Base-by-base conservation (phyloP, 2,113 vertebrate genomes). In the Orientallactaga bullata region DNA sequence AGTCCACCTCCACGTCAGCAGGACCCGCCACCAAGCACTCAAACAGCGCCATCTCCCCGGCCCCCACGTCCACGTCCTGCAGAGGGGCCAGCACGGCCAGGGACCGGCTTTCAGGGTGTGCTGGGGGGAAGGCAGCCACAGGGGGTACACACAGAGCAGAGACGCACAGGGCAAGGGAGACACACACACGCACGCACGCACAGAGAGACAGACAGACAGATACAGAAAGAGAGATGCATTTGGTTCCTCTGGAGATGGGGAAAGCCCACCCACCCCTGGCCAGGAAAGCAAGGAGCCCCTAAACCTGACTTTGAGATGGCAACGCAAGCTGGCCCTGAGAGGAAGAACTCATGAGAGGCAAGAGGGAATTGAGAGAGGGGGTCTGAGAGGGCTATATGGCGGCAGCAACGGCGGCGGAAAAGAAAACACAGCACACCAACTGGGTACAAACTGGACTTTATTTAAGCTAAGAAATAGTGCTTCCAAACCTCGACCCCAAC, bases 1-100 rank as follows among this genome's bases (percentile, higher is more conserved):
- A 99, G 98, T 99, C 99, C 89, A 99, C 99, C 5, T 99, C 99
- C 58, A 99, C 98, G 97, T 99, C 99, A n/a, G 99, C 98, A 0
- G 99, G 99, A 84, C 99, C 99, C 0, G 98, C 98, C 96, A 99
- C 98, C 94, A 99, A 98, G 97, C 99, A 99, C 98, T 99, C 99
- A 95, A 99, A 99, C 97, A 99, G 95, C 7, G 98, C 99, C 8
- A 99, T 99, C 98, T 99, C 99, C 88, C 99, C 99, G 28, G 99
- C 99, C 95, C 98, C 99, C 97, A 99, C 99, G 93, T 98, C 99
- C 97, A 99, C 98, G 97, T 99, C 99, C 97, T 98, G 98, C 95
- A 99, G 98, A 30, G 99, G 98, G 37, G 98, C 98, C 97, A 99
- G 97, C 96, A 99, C 98, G n/a, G 98, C 98, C 97, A 99, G 97